Evolutionary conservation across 2,888 invertebrate genomes (phyloP), one percentile per base, ranked within the genome.

Genomic region (Syrphus vitripennis): DNA sequence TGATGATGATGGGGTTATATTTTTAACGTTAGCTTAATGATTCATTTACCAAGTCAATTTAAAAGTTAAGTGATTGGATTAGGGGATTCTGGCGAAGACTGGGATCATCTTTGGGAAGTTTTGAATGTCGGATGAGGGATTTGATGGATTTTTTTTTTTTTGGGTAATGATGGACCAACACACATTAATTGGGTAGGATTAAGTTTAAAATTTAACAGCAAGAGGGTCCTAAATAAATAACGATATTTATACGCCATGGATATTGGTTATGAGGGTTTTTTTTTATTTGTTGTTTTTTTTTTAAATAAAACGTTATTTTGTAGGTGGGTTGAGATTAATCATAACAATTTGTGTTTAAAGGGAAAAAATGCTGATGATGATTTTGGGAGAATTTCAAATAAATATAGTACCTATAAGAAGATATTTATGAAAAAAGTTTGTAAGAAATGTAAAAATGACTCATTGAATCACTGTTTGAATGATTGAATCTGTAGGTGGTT

Each of bases 51-150:
- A 81, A 76, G 80, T 76, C 81, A 76, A 84, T 84, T 84, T 80
- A 80, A 80, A 83, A 81, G 76, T 77, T 81, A 77, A 84, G 80
- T 76, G 80, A 84, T 84, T 84, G 80, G 80, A 72, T 84, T 76
- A 76, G 75, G 79, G n/a, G 79, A 40, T 59, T 48, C 63, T 34
- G 21, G 21, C 40, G 19, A 42, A 24, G 40, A n/a, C 53, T 26
- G 14, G 71, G 65, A 61, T 76, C 59, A 26, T 50, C 50, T 50
- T 12, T 82, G 53, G 55, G 16, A 80, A 69, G 45, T 72, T 81
- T 80, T 77, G 42, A 53, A 40, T 70, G 69, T 59, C 48, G 12
- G 37, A 37, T 48, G 67, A 14, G 48, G 57, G 59, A 57, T 59
- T 59, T 7, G 34, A 37, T 59, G 19, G 59, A 21, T 24, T 12